Percentiles rank a stretch among this genome's conserved stretches.
phyloP scores from a whole-genome alignment of 2,888 invertebrate genomes.

The Lochmaea crataegi region DNA sequence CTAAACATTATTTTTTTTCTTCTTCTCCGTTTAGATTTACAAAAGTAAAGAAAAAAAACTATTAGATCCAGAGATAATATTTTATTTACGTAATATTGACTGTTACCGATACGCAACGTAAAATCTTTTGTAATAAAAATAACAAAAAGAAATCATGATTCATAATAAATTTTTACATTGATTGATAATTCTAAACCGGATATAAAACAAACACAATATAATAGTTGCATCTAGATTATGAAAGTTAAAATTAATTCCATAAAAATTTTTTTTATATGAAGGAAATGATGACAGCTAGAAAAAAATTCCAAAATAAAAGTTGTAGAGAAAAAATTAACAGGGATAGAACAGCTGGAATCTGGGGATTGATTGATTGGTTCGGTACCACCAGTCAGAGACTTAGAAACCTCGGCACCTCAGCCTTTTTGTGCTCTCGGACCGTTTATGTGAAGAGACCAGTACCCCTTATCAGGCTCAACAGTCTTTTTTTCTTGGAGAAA shows the following conservation, averaged over 20 bases:
- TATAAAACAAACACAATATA: neutral
- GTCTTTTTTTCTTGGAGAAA: no score
- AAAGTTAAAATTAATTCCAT: neutral
- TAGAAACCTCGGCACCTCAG: no score
- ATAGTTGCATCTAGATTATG: neutral
- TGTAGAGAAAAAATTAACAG: no score
- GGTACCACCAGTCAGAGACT: no score
- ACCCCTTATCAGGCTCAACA: no score
- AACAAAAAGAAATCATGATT: neutral
- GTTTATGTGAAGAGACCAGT: no score
- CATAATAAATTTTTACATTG: neutral
- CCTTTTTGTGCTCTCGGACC: no score
- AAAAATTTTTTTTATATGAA: neutral
- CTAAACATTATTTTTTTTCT: neutral
- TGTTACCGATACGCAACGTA: neutral
- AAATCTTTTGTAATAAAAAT: neutral
- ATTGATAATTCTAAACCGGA: neutral
- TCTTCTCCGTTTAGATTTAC: neutral
- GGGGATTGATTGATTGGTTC: no score
- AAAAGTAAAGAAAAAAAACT: neutral
- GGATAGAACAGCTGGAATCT: no score
- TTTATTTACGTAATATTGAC: neutral
- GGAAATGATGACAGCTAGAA: no score
- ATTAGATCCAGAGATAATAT: neutral
- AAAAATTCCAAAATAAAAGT: no score